Percentiles rank a stretch among this genome's conserved stretches.
Evolutionary conservation across 2,888 invertebrate species (phyloP).

Genomic region (Phyllotreta striolata): DNA sequence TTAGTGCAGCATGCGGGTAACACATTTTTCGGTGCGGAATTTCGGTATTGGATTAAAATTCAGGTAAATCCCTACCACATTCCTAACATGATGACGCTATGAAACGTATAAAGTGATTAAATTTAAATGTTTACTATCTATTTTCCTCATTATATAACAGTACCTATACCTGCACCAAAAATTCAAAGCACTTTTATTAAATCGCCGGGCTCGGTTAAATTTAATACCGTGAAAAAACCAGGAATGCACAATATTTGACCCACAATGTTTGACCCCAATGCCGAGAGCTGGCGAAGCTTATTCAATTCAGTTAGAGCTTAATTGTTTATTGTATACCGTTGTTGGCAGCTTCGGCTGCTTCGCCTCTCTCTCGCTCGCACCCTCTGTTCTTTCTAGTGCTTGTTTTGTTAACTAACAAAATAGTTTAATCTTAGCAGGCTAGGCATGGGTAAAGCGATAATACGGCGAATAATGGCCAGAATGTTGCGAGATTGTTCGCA

Average conservation of each 20-base stretch:
- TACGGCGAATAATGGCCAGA: slow-evolving; percentile 26
- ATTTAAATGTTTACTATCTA: too few relatives aligned
- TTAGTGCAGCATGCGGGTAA: too few relatives aligned
- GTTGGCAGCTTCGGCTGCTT: slow-evolving; percentile 11
- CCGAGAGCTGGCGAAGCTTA: slow-evolving; percentile 18
- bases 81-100: too few relatives aligned
- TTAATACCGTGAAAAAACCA: slow-evolving; percentile 18
- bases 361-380: slow-evolving; percentile 19
- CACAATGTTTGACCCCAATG: slow-evolving; percentile 23
- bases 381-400: slow-evolving; percentile 9
- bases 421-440: slow-evolving; percentile 30
- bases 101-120: too few relatives aligned
- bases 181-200: too few relatives aligned
- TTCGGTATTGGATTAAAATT: too few relatives aligned
- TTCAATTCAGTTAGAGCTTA: slow-evolving; percentile 25
- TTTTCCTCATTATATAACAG: too few relatives aligned
- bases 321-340: slow-evolving; percentile 28
- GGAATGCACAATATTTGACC: slow-evolving; percentile 26
- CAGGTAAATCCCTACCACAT: too few relatives aligned
- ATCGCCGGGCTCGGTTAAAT: slow-evolving; percentile 9
- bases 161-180: too few relatives aligned
- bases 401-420: slow-evolving; percentile 37
- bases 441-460: slow-evolving; percentile 29
- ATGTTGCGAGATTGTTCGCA: slow-evolving; percentile 32
- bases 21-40: too few relatives aligned